Evolutionary conservation across 2,888 invertebrate species (phyloP).

Genomic region (Ypsolopha scabrella): DNA sequence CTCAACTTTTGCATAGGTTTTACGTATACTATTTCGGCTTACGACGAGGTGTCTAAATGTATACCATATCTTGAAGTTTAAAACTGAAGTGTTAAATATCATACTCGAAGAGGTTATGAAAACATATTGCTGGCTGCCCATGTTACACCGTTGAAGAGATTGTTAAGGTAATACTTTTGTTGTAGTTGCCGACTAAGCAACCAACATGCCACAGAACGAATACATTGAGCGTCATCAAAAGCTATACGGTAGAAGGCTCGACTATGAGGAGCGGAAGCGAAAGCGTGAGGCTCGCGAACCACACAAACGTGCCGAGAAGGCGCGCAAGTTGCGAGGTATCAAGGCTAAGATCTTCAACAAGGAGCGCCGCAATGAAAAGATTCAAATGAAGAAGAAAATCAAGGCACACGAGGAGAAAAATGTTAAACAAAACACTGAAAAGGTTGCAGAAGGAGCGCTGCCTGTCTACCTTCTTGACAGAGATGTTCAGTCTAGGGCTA

Average conservation of each 20-base stretch:
- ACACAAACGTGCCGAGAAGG: conserved; percentile 91
- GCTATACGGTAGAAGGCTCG: conserved; percentile 94
- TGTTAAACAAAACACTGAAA: conserved; percentile 86
- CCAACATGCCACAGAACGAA: conserved; percentile 98
- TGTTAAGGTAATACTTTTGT: conserved; percentile 46
- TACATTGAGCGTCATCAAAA: conserved; percentile 98
- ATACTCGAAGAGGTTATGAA: conserved; percentile 1
- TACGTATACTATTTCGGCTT: not conserved
- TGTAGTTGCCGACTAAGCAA: conserved; percentile 67
- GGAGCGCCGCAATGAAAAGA: conserved; percentile 96
- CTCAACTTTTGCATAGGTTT: not conserved
- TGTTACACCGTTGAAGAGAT: not conserved
- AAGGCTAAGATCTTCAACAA: conserved; percentile 99
- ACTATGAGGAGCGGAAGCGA: conserved; percentile 96
- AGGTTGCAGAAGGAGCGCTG: conserved; percentile 90
- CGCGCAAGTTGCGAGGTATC: conserved; percentile 92
- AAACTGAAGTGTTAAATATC: not conserved
- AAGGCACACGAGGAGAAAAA: conserved; percentile 97
- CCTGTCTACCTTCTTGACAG: conserved; percentile 98
- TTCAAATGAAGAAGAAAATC: conserved; percentile 99
- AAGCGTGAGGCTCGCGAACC: conserved; percentile 96
- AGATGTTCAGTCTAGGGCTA: conserved; percentile 93
- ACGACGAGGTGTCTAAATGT: not conserved
- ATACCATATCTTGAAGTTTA: not conserved
- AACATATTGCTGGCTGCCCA: not conserved